These are phyloP conservation scores for Chymomyza caudatula DNA, from an alignment of 2,888 invertebrate genomes.

Conservation along the genomic window DNA sequence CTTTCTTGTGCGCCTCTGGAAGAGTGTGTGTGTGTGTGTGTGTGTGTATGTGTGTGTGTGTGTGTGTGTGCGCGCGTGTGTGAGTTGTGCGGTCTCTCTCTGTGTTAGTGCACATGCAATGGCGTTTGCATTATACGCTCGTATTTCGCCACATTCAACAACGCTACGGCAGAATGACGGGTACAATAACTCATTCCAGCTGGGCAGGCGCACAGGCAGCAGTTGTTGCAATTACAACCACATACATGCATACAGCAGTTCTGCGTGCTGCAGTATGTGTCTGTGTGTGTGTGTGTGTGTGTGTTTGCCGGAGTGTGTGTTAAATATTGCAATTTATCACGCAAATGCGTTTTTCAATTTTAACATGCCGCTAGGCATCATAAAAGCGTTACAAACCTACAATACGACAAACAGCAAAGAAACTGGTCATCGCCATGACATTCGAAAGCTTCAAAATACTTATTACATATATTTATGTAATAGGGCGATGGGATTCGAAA, in stretches of 20 bases:
- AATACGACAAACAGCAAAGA: conserved; percentile 53
- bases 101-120: conserved; percentile 54
- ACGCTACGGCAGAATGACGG: conserved; percentile 62
- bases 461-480: neutral
- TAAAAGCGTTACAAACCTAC: conserved; percentile 73
- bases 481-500: no score
- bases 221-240: conserved; percentile 67
- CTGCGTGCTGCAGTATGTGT: conserved; percentile 5
- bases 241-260: conserved; percentile 6
- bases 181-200: conserved; percentile 69
- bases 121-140: conserved; percentile 72
- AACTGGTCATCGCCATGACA: conserved; percentile 3
- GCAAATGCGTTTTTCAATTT: conserved; percentile 78
- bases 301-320: conserved; percentile 61
- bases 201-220: conserved; percentile 49
- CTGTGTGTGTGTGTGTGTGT: conserved; percentile 17
- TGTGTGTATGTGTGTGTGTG: conserved; percentile 26
- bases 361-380: conserved; percentile 78
- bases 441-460: conserved; percentile 1
- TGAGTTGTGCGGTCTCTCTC: no score
- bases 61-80: conserved; percentile 16
- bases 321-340: conserved; percentile 78
- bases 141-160: conserved; percentile 72
- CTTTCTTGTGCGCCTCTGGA: conserved; percentile 51
- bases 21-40: conserved; percentile 15